These are phyloP conservation scores for Potamilus streckersoni DNA, from an alignment of 1,140 invertebrate species.

Conservation along the genomic window DNA sequence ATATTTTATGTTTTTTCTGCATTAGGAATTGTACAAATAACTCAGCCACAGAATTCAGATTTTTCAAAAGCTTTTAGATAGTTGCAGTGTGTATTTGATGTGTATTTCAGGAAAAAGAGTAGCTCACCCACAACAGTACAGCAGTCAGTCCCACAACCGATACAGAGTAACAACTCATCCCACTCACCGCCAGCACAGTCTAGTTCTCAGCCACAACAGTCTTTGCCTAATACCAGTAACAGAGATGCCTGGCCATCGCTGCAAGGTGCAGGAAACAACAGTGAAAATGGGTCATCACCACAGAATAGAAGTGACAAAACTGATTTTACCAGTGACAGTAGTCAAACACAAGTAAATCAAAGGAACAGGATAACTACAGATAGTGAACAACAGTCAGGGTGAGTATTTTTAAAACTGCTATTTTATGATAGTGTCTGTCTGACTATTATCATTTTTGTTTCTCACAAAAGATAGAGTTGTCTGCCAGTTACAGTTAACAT, in stretches of 20 bases:
- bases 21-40: too few species aligned
- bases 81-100: not conserved
- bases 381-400: too few species aligned
- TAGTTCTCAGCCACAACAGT: constrained; percentile 17
- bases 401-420: too few species aligned
- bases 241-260: constrained; percentile 50
- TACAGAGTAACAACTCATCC: constrained; percentile 18
- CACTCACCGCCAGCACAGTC: constrained; percentile 31
- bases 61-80: constrained; percentile 2
- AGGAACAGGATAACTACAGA: too few species aligned
- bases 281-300: constrained; percentile 6
- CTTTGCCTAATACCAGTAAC: constrained; percentile 37
- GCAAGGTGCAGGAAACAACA: constrained; percentile 24
- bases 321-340: constrained; percentile 7
- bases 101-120: constrained; percentile 66
- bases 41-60: not conserved
- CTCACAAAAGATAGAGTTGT: too few species aligned
- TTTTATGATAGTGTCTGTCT: too few species aligned
- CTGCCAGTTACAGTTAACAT: too few species aligned
- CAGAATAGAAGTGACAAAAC: constrained; percentile 1
- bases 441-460: too few species aligned
- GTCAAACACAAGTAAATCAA: constrained; percentile 18
- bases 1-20: too few species aligned
- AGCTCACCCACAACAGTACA: constrained; percentile 45
- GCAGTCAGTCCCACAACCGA: constrained; percentile 28